A percentile compares a stretch with the other conserved stretches of the same genome.
phyloP scores from a whole-genome alignment of 2,888 invertebrate species.

The Miltochrista miniata region DNA sequence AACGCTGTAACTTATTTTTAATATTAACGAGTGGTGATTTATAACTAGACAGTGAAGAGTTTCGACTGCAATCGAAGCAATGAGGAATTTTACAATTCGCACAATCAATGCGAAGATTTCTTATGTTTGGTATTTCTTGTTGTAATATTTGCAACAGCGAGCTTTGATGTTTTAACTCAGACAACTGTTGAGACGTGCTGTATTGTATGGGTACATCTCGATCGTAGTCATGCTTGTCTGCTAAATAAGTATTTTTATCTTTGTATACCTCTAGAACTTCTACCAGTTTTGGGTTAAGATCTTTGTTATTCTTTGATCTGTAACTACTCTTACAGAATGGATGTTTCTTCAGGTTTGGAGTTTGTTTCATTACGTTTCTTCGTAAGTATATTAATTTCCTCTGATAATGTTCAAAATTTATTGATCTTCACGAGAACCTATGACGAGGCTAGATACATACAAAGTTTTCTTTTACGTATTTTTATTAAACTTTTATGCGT shows the following conservation, averaged over 20 bases:
- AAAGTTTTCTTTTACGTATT: no score
- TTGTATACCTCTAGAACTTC: conserved; percentile 52
- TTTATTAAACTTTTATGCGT: no score
- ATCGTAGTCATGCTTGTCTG: conserved; percentile 55
- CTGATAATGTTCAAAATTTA: background rate
- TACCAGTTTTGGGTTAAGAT: conserved; percentile 54
- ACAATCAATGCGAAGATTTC: conserved; percentile 44
- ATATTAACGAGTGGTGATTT: background rate
- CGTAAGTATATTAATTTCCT: background rate
- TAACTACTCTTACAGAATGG: conserved; percentile 60
- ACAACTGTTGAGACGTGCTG: conserved; percentile 47
- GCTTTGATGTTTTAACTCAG: conserved; percentile 61
- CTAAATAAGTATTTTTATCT: conserved; percentile 39
- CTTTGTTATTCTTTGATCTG: conserved; percentile 50
- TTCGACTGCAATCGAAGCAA: conserved; percentile 19
- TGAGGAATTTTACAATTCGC: conserved; percentile 50
- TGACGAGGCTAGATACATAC: no score
- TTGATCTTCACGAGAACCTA: background rate
- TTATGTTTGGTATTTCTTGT: conserved; percentile 57
- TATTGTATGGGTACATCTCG: conserved; percentile 56
- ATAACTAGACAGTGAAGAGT: background rate
- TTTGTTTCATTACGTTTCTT: background rate
- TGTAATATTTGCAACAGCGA: conserved; percentile 68
- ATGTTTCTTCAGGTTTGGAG: conserved; percentile 38
- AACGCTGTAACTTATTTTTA: background rate